Evolutionary conservation across 2,888 invertebrate species (phyloP), one percentile per base, ranked within the genome.

Genomic region (Tachina lurida): DNA sequence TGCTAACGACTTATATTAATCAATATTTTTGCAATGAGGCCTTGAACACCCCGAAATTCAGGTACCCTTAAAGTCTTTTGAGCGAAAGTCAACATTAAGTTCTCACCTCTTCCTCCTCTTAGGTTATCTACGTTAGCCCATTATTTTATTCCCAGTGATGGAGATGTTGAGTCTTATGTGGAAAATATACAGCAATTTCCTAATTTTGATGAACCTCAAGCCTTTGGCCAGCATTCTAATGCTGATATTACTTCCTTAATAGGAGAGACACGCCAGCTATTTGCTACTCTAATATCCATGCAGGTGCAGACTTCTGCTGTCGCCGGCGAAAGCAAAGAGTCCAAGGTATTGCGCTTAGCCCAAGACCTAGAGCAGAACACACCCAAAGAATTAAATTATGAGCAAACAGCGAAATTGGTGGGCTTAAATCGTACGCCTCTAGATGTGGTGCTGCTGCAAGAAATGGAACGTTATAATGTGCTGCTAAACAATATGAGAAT

Each of bases 201-300:
- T 3, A 95, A 93, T 68, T 93, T 95, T 76, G 98, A 98, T 92
- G 95, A 95, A 87, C 97, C 98, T 0, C 97, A 97, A 93, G 96
- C 96, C 0, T 96, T 98, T 89, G 98, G 98, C 0, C 97, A 98
- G 90, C 97, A 98, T 93, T 95, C 96, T 3, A 97, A 98, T 89
- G 97, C 97, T 0, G 98, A 98, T 91, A 97, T 98, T 87, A 95
- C 97, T 7, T 97, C 97, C 0, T 94, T 97, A 62, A 97, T 97
- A 58, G 95, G 95, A 90, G 97, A 97, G 90, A 95, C 97, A 0
- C 92, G 95, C 85, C 94, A 94, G 79, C 94, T 97, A 91, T 97
- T 97, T 90, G 95, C 95, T 74, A 97, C 97, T 0, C 93, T 98
- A 56, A 95, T 97, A 91, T 95, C 96, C 1, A 94, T 98, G 88